Evolutionary conservation across 1,140 invertebrate genomes (phyloP).

Genomic region (Dinothrombium tinctorium): DNA sequence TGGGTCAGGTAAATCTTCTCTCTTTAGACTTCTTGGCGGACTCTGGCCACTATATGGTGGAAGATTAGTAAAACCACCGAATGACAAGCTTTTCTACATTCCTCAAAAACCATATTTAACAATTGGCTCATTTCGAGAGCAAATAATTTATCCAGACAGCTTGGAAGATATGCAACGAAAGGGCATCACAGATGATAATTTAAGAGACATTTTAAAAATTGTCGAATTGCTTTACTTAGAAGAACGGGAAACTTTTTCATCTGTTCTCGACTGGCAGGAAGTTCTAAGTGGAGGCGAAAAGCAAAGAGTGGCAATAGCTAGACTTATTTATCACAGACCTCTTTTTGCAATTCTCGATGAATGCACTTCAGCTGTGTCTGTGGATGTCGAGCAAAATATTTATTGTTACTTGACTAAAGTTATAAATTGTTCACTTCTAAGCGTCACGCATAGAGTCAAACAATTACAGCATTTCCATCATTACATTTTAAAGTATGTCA

Average conservation of each 20-base stretch:
- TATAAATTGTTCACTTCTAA: slow-evolving; percentile 7
- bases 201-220: slow-evolving; percentile 27
- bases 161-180: slow-evolving; percentile 52
- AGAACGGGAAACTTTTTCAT: slow-evolving; percentile 62
- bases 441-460: slow-evolving; percentile 12
- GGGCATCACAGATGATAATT: slow-evolving; percentile 21
- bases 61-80: slow-evolving; percentile 57
- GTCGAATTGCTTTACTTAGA: slow-evolving; percentile 69
- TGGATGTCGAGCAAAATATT: slow-evolving; percentile 92
- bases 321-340: slow-evolving; percentile 77
- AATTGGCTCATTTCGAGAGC: slow-evolving; percentile 36
- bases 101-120: slow-evolving; percentile 92
- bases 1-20: slow-evolving; percentile 84
- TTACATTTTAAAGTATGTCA: neutral
- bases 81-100: slow-evolving; percentile 88
- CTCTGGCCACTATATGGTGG: slow-evolving; percentile 91
- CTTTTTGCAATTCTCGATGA: slow-evolving; percentile 97
- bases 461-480: slow-evolving; percentile 10
- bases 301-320: slow-evolving; percentile 57
- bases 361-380: slow-evolving; percentile 89
- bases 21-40: slow-evolving; percentile 80
- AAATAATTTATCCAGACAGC: slow-evolving; percentile 86
- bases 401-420: slow-evolving; percentile 59
- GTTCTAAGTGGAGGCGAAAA: slow-evolving; percentile 92
- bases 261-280: slow-evolving; percentile 80